A percentile compares a stretch with the other conserved stretches of the same genome.
These are phyloP conservation scores for Sitophilus oryzae DNA, from an alignment of 1,140 invertebrate species.

Conservation along the genomic window DNA sequence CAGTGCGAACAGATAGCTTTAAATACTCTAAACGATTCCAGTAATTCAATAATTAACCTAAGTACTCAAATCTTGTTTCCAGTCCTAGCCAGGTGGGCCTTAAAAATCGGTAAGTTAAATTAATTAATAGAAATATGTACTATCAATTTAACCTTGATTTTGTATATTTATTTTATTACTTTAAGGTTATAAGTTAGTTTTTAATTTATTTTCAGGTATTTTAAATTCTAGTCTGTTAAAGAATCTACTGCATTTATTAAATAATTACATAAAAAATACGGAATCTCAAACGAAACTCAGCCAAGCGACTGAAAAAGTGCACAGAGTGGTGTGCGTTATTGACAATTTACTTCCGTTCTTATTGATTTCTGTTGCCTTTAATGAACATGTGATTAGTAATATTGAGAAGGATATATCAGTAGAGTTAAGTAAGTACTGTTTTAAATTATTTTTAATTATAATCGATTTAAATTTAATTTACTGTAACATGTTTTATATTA, in stretches of 20 bases:
- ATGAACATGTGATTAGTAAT: slow-evolving; percentile 41
- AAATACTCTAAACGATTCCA: slow-evolving; percentile 50
- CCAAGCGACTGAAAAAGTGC: slow-evolving; percentile 31
- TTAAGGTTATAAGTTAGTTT: too few species aligned
- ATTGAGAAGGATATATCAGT: slow-evolving; percentile 42
- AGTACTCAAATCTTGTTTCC: slow-evolving; percentile 48
- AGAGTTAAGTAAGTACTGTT: slow-evolving; percentile 44
- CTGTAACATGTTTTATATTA: too few species aligned
- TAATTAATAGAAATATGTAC: slow-evolving; percentile 2
- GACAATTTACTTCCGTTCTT: slow-evolving; percentile 50
- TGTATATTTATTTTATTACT: too few species aligned
- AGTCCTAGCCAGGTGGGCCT: slow-evolving; percentile 59
- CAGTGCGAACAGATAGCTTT: slow-evolving; percentile 56
- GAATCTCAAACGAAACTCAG: slow-evolving; percentile 34
- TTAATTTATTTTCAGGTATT: slow-evolving; percentile 22
- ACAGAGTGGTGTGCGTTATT: slow-evolving; percentile 43
- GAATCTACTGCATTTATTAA: slow-evolving; percentile 34
- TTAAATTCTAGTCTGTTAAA: slow-evolving; percentile 33
- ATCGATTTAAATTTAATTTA: too few species aligned
- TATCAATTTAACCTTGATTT: too few species aligned
- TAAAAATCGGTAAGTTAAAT: slow-evolving; percentile 33
- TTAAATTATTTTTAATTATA: slow-evolving; percentile 15
- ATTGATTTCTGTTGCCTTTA: slow-evolving; percentile 47
- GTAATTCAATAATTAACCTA: slow-evolving; percentile 48
- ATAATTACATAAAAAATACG: slow-evolving; percentile 31